Evolutionary conservation across 2,888 invertebrate genomes (phyloP).

Genomic region (Drosophila mimetica): DNA sequence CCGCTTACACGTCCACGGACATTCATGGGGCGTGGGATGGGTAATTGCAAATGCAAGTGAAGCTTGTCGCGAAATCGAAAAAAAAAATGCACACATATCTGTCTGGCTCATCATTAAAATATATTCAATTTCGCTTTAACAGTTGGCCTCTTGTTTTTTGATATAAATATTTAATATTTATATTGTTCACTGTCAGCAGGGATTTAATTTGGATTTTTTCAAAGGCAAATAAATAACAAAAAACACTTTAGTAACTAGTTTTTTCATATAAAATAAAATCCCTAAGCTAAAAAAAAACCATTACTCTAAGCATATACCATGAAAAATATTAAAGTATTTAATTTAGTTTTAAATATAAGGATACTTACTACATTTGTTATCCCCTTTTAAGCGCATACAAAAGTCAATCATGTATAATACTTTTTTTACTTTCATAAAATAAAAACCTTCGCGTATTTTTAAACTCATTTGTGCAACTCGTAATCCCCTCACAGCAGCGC

Average conservation of each 20-base stretch:
- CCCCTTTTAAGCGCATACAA: conserved; percentile 5
- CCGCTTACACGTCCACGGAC: conserved; percentile 42
- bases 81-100: neutral
- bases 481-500: conserved; percentile 19
- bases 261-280: neutral
- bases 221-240: neutral
- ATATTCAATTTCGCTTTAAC: conserved; percentile 26
- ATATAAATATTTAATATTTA: conserved; percentile 4
- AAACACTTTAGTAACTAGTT: neutral
- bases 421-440: neutral
- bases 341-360: neutral
- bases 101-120: conserved; percentile 36
- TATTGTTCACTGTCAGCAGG: neutral
- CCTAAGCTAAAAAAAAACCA: neutral
- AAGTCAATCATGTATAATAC: neutral
- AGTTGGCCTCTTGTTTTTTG: neutral
- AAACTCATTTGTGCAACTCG: conserved; percentile 51
- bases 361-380: neutral
- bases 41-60: conserved; percentile 29
- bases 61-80: neutral
- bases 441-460: conserved; percentile 18
- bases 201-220: neutral
- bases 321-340: neutral
- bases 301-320: neutral
- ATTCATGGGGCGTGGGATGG: conserved; percentile 14